phyloP scores from a whole-genome alignment of 1,140 invertebrate genomes.

The Ostrea edulis region DNA sequence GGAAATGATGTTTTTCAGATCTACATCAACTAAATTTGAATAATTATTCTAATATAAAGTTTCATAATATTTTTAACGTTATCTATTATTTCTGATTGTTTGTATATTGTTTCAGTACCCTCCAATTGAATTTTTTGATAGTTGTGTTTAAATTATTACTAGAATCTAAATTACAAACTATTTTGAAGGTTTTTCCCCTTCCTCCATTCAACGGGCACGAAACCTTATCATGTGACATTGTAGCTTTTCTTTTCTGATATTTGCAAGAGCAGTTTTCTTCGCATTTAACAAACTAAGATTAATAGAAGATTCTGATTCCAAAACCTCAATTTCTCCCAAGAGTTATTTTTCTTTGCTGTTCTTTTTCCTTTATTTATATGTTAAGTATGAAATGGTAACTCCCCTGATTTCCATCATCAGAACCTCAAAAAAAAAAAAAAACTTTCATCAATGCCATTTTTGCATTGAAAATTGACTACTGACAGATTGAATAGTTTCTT shows the following conservation, averaged over 20 bases:
- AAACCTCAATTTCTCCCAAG: not conserved
- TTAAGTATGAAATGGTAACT: no score
- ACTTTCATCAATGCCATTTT: no score
- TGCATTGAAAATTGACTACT: not conserved
- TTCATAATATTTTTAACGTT: not conserved
- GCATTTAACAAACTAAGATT: not conserved
- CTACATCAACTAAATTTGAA: not conserved
- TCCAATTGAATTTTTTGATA: constrained; percentile 48
- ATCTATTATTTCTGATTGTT: constrained; percentile 26
- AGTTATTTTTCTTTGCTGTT: not conserved
- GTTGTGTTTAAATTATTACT: constrained; percentile 48
- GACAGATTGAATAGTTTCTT: constrained; percentile 7
- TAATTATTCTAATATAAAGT: not conserved
- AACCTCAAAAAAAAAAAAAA: no score
- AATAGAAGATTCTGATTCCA: no score
- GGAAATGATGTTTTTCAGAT: no score
- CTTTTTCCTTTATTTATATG: not conserved
- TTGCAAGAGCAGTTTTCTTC: constrained; percentile 46
- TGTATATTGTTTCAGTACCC: no score
- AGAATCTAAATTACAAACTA: constrained; percentile 53
- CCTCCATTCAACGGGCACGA: no score
- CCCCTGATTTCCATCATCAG: no score
- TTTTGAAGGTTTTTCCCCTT: constrained; percentile 56
- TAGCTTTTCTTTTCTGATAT: constrained; percentile 42
- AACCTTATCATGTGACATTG: no score